phyloP scores from a whole-genome alignment of 2,888 invertebrate genomes.

The Clepsis dumicolana region DNA sequence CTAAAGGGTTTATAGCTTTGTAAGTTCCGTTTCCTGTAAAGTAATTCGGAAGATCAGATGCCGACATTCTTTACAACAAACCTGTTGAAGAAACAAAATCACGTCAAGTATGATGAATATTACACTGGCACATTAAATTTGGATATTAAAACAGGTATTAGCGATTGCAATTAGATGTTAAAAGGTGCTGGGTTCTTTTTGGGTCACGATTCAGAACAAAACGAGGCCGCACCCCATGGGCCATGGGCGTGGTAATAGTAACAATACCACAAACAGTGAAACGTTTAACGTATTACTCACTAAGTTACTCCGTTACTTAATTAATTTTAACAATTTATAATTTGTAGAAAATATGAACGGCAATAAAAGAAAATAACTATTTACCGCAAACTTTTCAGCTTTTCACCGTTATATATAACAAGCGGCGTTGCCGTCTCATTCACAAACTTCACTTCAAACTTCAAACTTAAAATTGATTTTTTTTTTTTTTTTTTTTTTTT shows the following conservation, averaged over 20 bases:
- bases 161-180: background rate
- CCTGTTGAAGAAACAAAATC: slow-evolving; percentile 74
- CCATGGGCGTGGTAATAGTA: slow-evolving; percentile 37
- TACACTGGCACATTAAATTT: background rate
- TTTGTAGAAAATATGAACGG: background rate
- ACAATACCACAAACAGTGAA: slow-evolving; percentile 9
- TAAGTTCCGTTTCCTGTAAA: slow-evolving; percentile 79
- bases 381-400: background rate
- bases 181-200: slow-evolving; percentile 1
- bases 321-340: background rate
- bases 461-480: background rate
- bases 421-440: background rate
- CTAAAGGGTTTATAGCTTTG: slow-evolving; percentile 67
- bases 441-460: background rate
- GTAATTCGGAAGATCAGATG: slow-evolving; percentile 74
- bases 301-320: slow-evolving; percentile 5
- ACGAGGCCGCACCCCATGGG: slow-evolving; percentile 35
- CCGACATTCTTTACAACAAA: slow-evolving; percentile 70
- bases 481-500: too few relatives aligned
- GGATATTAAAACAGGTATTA: too few relatives aligned
- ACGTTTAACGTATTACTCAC: slow-evolving; percentile 18
- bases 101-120: slow-evolving; percentile 22
- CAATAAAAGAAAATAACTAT: background rate
- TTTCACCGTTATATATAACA: too few relatives aligned
- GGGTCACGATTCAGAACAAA: slow-evolving; percentile 34